Evolutionary conservation across 1,140 invertebrate genomes (phyloP), one percentile per base, ranked within the genome.

Genomic region (Musca domestica): DNA sequence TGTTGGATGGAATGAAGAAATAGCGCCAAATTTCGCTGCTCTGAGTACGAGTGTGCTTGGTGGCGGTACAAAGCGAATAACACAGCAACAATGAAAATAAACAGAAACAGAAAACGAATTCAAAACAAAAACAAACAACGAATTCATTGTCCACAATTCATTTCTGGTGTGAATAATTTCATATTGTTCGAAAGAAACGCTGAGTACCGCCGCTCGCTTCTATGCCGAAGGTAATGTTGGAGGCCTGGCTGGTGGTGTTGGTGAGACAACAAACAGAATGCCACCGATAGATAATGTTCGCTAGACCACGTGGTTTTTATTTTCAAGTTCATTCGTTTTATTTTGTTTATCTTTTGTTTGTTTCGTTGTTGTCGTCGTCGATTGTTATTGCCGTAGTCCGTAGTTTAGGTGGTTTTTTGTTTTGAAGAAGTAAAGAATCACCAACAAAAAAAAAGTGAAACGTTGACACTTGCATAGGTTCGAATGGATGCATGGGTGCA

Each of bases 321-420:
- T n/a, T 61, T 61, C 56, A 61, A 61, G 56, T 61, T 61, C 56
- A 61, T 41, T 41, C 56, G 30, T 41, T 61, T 61, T 12, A n/a
- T 61, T 30, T 58, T 27, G 25, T 27, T 41, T 41, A 41, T 41
- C 34, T 41, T 41, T 12, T 41, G 34, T 41, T 41, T 41, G 12
- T 5, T 41, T 41, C 6, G 34, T 12, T 41, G 34, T 41, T 41
- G 6, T 10, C 2, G 6, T 41, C 6, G 34, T 12, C 34, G 34
- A 12, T 41, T 12, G 34, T 9, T 41, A 41, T 5, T 41, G 4
- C 2, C 5, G 34, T 12, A 5, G 34, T 41, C 34, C 10, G 10
- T 12, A 9, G 34, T 41, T 30, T 30, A 30, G 27, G 9, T 41
- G 10, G 2, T 41, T 41, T 2, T 5, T 41, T 41, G 34, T 41